phyloP scores from a whole-genome alignment of 2,113 vertebrate genomes.

The Ibidorhyncha struthersii region DNA sequence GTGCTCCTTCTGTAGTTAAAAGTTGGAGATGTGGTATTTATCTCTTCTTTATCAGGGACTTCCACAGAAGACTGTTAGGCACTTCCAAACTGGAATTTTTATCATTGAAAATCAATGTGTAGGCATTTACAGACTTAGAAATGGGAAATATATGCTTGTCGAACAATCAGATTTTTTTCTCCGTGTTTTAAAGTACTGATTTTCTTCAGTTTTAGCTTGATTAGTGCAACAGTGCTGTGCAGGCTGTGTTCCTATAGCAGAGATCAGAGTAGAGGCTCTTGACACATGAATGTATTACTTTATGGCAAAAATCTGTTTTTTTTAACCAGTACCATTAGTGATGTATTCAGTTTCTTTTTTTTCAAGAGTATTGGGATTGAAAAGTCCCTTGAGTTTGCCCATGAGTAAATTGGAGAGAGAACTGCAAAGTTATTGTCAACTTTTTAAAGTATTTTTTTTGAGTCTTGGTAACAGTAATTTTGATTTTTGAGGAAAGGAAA shows the following conservation, averaged over 20 bases:
- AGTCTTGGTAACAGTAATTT: not conserved
- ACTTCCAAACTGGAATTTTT: not conserved
- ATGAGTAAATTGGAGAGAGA: not conserved
- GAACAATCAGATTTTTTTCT: not conserved
- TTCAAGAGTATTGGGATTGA: not conserved
- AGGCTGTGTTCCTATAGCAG: not conserved
- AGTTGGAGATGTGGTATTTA: not conserved
- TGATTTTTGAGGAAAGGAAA: not conserved
- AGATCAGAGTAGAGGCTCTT: not conserved
- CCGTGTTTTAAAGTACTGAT: not conserved
- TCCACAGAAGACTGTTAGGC: not conserved
- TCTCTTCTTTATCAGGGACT: not conserved
- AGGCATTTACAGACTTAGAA: not conserved
- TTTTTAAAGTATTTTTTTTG: not conserved
- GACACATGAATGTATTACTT: not conserved
- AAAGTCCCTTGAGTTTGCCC: not conserved
- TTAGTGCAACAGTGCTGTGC: not conserved
- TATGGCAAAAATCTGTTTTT: not conserved
- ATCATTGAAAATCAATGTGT: not conserved
- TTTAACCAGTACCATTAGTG: not conserved
- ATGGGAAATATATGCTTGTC: rapidly evolving
- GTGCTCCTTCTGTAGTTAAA: not conserved
- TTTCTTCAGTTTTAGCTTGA: not conserved
- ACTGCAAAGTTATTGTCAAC: not conserved
- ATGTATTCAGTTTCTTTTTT: not conserved